Percentiles rank a stretch among this genome's conserved stretches.
Evolutionary conservation across 2,797 vertebrate species (phyloP).

Genomic region (Gallirallus australis): DNA sequence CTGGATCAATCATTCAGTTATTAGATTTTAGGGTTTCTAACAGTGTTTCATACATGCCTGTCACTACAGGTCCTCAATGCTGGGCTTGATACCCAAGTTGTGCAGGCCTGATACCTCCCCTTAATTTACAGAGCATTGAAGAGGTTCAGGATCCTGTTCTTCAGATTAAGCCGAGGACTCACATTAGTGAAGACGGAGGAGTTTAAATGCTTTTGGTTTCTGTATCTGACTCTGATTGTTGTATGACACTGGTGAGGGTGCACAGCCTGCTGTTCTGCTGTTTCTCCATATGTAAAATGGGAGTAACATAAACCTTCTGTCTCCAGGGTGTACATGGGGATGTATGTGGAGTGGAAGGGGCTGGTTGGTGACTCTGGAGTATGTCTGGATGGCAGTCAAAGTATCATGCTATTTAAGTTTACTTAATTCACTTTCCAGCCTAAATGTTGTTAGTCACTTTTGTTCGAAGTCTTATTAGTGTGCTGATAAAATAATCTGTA

Average conservation of each 20-base stretch:
- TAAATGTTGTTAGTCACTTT: not conserved
- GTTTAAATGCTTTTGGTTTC: not conserved
- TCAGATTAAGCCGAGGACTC: not conserved
- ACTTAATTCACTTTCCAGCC: not conserved
- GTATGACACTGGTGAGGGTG: not conserved
- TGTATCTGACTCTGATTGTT: fast-evolving
- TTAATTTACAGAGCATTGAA: not conserved
- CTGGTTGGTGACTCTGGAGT: not conserved
- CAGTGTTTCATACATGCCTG: not conserved
- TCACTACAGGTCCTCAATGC: not conserved
- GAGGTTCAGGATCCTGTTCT: not conserved
- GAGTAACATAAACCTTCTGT: not conserved
- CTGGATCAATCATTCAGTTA: not conserved
- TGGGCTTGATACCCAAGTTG: fast-evolving
- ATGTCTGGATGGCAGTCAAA: not conserved
- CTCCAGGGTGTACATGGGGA: fast-evolving
- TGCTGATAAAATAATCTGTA: not conserved
- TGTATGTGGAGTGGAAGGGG: not conserved
- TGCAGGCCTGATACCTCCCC: not conserved
- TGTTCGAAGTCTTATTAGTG: not conserved
- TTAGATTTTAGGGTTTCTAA: not conserved
- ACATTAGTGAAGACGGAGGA: not conserved
- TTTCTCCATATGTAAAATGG: not conserved
- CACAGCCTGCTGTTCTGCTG: fast-evolving
- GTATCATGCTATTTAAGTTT: not conserved